Evolutionary conservation across 2,797 vertebrate genomes (phyloP), one percentile per base, ranked within the genome.

Genomic region (Chiroxiphia lanceolata): DNA sequence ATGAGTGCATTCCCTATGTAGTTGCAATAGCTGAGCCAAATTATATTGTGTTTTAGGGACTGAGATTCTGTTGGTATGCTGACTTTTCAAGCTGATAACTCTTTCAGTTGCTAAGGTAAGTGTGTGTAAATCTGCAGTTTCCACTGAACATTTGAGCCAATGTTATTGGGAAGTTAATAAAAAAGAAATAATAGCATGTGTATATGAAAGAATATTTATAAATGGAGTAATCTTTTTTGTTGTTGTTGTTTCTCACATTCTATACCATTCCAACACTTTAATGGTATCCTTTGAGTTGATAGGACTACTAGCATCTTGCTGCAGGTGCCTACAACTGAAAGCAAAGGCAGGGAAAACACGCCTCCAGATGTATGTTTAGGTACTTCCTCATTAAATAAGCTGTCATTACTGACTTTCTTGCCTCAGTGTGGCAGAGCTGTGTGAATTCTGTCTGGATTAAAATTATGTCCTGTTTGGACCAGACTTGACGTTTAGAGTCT

Each of bases 31-130:
- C 68, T 84, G 91, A 83, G 71, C 36, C 50, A 67, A 47, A 77
- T 91, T 84, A 64, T 44, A 77, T 38, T 82, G 48, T 84, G 81
- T 85, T 93, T 93, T 78, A 87, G 91, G 82, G 75, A 53, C 53
- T 80, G 83, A 61, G 38, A 45, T 93, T 95, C 60, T 93, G 42
- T 93, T 95, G 80, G 34, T 60, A 26, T 74, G 48, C 74, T 90
- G 56, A 18, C 89, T 89, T 95, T 93, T 89, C 74, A 78, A 71
- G 70, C 53, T 74, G 65, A 13, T 93, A 88, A 82, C 63, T 77
- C 4, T 6, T 53, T 79, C 91, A 75, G 31, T 89, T 94, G 47
- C 59, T 72, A 47, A 83, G 76, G 57, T 91, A 54, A 29, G 7
- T 34, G 48, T 63, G 29, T 93, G 42, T 68, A 84, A n/a, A 59